Percentiles rank a stretch among this genome's conserved stretches.
Conservation (phyloP, 2,888 invertebrate genomes). For the Pheosia tremula region DNA sequence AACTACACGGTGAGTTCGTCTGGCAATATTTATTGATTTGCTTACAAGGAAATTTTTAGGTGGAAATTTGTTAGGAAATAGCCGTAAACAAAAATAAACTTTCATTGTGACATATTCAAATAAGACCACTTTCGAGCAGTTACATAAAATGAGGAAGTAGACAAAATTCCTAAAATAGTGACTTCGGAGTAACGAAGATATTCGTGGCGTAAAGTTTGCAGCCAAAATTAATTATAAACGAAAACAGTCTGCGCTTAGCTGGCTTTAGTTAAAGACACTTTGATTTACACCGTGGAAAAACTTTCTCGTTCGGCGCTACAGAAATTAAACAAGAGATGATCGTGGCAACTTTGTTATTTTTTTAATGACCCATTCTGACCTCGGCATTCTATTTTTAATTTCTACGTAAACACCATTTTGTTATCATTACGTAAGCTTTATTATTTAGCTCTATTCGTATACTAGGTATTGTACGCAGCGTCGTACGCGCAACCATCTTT, state of each 20-base stretch:
- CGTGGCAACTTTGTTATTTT: conserved; percentile 8
- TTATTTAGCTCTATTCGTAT: too few species aligned
- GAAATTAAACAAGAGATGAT: conserved; percentile 40
- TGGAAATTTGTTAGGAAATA: neutral
- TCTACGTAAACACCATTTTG: too few species aligned
- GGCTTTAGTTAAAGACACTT: conserved; percentile 54
- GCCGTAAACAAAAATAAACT: conserved; percentile 15
- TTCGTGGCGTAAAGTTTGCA: conserved; percentile 47
- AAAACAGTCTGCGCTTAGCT: conserved; percentile 44
- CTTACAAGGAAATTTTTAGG: neutral
- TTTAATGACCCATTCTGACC: neutral
- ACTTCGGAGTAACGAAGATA: conserved; percentile 42
- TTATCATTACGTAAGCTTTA: too few species aligned
- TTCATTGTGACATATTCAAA: conserved; percentile 27
- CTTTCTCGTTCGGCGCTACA: conserved; percentile 37
- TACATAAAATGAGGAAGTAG: conserved; percentile 36
- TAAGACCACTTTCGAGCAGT: conserved; percentile 23
- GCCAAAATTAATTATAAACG: conserved; percentile 53
- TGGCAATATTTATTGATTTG: too few species aligned
- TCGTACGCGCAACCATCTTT: too few species aligned
- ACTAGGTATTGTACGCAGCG: too few species aligned
- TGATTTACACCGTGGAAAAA: conserved; percentile 52
- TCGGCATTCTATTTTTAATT: too few species aligned
- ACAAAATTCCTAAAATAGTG: conserved; percentile 47
- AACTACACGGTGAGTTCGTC: too few species aligned